phyloP scores from a whole-genome alignment of 37 sponge, comb jelly and placozoan genomes.

The Hormiphora californensis region DNA sequence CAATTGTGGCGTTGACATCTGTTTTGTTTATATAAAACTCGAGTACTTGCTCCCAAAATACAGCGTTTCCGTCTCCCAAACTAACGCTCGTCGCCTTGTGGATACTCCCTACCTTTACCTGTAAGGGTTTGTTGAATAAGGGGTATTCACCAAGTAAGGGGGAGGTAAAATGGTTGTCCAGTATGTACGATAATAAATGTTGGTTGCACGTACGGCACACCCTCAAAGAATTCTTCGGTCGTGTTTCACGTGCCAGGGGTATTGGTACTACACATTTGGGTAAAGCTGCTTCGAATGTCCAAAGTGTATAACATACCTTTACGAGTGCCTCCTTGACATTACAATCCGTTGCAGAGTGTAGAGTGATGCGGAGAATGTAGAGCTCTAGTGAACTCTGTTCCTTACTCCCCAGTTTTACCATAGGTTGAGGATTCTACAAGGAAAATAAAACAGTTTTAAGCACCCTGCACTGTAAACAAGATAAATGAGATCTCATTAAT shows the following conservation, averaged over 20 bases:
- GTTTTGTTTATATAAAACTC: slow-evolving; percentile 50
- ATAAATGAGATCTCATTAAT: too few species aligned
- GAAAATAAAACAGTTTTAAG: too few species aligned
- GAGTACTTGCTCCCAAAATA: background rate
- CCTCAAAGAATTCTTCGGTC: too few species aligned
- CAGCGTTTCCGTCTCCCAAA: background rate
- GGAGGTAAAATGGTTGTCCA: too few species aligned
- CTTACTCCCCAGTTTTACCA: background rate
- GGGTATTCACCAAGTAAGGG: too few species aligned
- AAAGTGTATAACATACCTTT: slow-evolving; percentile 16
- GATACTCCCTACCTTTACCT: slow-evolving; percentile 53
- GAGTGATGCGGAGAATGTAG: slow-evolving; percentile 26
- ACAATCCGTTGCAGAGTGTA: background rate
- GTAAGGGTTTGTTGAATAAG: too few species aligned
- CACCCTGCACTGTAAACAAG: too few species aligned
- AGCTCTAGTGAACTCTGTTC: slow-evolving; percentile 26
- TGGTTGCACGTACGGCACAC: too few species aligned
- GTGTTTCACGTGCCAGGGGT: too few species aligned
- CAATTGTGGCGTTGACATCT: background rate
- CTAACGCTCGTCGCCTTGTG: slow-evolving; percentile 38
- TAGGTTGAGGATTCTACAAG: background rate
- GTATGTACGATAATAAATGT: too few species aligned
- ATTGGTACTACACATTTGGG: too few species aligned
- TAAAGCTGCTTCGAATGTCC: too few species aligned
- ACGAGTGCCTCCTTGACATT: background rate